A percentile compares a stretch with the other conserved stretches of the same genome.
Conservation (phyloP, 1,140 invertebrate genomes). For the Metopolophium dirhodum region DNA sequence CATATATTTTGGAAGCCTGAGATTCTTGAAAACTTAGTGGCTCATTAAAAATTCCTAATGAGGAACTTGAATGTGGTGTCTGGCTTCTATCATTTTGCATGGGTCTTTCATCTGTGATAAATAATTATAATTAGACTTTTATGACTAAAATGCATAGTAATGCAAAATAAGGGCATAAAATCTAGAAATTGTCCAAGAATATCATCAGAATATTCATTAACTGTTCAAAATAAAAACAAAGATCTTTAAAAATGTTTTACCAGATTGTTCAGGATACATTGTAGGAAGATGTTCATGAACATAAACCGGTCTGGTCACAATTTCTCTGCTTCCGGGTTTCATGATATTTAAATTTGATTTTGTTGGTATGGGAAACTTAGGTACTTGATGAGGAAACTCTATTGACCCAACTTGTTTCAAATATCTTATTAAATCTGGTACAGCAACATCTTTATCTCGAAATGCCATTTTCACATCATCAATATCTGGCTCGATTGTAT, state of each 20-base stretch:
- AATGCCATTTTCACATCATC: conserved; percentile 88
- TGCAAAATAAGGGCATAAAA: background rate
- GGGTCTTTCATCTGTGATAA: conserved; percentile 20
- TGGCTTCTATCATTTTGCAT: background rate
- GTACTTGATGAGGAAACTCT: conserved; percentile 70
- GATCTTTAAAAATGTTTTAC: background rate
- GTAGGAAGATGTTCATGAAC: conserved; percentile 91
- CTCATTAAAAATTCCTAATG: conserved; percentile 20
- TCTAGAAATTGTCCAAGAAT: background rate
- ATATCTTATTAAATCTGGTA: conserved; percentile 86
- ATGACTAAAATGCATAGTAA: background rate
- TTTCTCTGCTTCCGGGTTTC: conserved; percentile 89
- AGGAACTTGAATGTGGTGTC: background rate
- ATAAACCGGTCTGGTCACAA: conserved; percentile 87
- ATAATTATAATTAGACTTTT: background rate
- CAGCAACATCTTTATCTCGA: conserved; percentile 79
- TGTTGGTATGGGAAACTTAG: conserved; percentile 79
- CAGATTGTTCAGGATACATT: conserved; percentile 75
- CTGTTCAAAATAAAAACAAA: background rate
- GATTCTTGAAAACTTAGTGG: background rate
- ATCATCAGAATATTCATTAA: background rate
- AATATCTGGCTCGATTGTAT: conserved; percentile 75
- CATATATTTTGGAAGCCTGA: background rate
- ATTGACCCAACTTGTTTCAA: conserved; percentile 84
- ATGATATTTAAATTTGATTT: conserved; percentile 79